Percentiles rank a stretch among this genome's conserved stretches.
These are phyloP conservation scores for Cirrhinus mrigala DNA, from an alignment of 2,797 vertebrate species.

Conservation along the genomic window DNA sequence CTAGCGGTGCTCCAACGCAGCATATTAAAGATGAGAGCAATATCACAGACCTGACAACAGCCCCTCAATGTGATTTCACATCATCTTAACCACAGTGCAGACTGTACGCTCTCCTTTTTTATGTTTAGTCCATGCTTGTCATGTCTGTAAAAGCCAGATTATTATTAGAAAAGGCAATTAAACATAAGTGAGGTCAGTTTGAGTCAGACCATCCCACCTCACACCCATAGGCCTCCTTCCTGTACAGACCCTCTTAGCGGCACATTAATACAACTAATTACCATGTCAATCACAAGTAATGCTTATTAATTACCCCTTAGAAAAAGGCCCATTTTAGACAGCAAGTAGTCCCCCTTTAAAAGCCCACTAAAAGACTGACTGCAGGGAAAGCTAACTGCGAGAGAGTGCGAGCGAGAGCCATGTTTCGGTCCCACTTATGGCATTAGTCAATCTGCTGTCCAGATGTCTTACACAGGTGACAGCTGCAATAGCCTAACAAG, in stretches of 20 bases:
- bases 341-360: constrained; percentile 78
- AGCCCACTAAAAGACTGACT: constrained; percentile 79
- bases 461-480: constrained; percentile 89
- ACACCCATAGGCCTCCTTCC: constrained; percentile 63
- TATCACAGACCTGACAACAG: constrained; percentile 30
- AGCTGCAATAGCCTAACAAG: constrained; percentile 88
- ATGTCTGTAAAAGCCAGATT: constrained; percentile 69
- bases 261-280: constrained; percentile 86
- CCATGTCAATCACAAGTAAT: constrained; percentile 85
- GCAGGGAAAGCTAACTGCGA: constrained; percentile 57
- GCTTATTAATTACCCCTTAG: constrained; percentile 84
- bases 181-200: constrained; percentile 76
- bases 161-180: constrained; percentile 77
- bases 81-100: constrained; percentile 65
- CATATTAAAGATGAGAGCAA: constrained; percentile 5
- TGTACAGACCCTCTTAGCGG: constrained; percentile 81
- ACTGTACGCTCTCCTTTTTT: constrained; percentile 61
- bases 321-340: constrained; percentile 78
- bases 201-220: constrained; percentile 63
- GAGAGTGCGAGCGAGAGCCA: constrained; percentile 54
- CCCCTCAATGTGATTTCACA: constrained; percentile 33
- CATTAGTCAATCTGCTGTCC: constrained; percentile 88
- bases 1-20: background rate
- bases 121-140: constrained; percentile 70
- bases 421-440: constrained; percentile 79